Base-by-base conservation (phyloP, 2,888 invertebrate species). In the Drosophila testacea region DNA sequence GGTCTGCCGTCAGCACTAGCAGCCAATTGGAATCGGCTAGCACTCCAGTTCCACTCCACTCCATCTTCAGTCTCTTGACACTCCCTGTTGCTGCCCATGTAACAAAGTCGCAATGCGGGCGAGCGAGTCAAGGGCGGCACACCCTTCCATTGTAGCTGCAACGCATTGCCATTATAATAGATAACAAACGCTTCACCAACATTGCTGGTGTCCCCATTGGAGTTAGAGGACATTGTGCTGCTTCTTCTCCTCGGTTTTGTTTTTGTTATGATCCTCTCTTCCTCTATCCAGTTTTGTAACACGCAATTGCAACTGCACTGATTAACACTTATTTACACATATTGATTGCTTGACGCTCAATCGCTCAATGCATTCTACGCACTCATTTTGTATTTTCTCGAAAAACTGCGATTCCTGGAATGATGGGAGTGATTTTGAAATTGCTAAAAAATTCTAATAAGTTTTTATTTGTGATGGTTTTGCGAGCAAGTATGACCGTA, bases 401-500 rank as follows among this genome's bases (percentile, higher is more conserved):
- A 44, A 16, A 39, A 39, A 22, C 13, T 34, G 4, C 6, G 42
- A 39, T 62, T 65, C n/a, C 22, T 52, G 36, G 5, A 46, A 32
- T 50, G 9, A 11, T 13, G 9, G 13, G 9, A 16, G n/a, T 10
- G 13, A 16, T 48, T 52, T 10, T 10, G 41, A 64, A 69, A 57
- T 48, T 39, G 44, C 36, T 44, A 57, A 57, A 22, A 36, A 36
- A 61, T 67, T 64, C 85, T 72, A 71, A 68, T 69, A 66, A 61
- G 73, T 48, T 73, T 68, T 76, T 73, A 82, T 87, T 82, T 87
- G 83, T 82, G 85, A 73, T 82, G 88, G 51, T 80, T 79, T 79
- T 42, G 63, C 63, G 32, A 28, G 7, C 13, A 11, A 51, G 73
- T 77, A 70, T 80, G 83, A 55, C 88, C 88, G 52, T 39, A 28